Evolutionary conservation across 1,140 invertebrate genomes (phyloP), one percentile per base, ranked within the genome.

Genomic region (Drosophila bocqueti): DNA sequence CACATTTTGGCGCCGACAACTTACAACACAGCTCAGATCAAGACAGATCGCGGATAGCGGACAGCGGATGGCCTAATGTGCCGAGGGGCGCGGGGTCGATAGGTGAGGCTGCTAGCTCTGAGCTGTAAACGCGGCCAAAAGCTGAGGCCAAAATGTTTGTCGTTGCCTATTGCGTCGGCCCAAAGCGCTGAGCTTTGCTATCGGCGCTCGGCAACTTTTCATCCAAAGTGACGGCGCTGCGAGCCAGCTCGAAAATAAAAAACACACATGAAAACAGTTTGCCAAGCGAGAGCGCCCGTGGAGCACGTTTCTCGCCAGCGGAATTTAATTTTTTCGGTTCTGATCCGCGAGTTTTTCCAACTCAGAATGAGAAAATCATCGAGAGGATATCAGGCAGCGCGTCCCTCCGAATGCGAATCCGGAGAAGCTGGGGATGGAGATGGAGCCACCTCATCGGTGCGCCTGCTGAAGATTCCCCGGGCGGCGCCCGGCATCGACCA

Each of bases 401-500:
- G 36, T n/a, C 9, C 45, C 49, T n/a, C 7, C 2, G 45, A 60
- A 9, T 34, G 6, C 15, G 13, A 16, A 2, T 26, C 36, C 15
- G 31, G 11, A 24, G 52, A 46, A 11, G 7, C 47, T 7, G 59
- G 1, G 9, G 21, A 50, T 9, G 59, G 18, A 24, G 59, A 64
- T 5, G 24, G 31, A n/a, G 34, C 21, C 16, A 24, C 59, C 24
- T 90, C 92, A 58, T 40, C 76, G 62, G 71, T 91, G 38, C 90
- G 93, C 42, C 50, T 93, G 75, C 93, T 66, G 36, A 91, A 75
- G 91, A 92, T 91, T 67, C 91, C 61, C 36, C 81, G 66, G 26
- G 83, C 74, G 60, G 90, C 68, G 87, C 93, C 85, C 2, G 46
- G 73, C 38, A 76, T 90, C n/a, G 76, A 91, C n/a, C 67, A 72